phyloP scores from a whole-genome alignment of 2,113 vertebrate species.

The Anolis carolinensis region DNA sequence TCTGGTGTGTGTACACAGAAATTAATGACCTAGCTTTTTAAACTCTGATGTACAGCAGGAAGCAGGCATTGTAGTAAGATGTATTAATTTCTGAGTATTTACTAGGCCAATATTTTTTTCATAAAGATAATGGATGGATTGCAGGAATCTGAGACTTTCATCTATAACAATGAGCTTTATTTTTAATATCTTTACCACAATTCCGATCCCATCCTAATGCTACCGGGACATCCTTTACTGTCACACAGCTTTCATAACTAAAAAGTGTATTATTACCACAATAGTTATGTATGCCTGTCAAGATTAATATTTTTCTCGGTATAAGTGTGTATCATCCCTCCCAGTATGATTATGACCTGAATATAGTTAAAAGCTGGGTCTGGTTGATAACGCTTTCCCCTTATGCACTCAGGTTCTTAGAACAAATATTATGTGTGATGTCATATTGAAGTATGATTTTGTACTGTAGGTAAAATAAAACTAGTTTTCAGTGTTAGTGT shows the following conservation, averaged over 20 bases:
- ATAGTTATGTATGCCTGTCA: background rate
- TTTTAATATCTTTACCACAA: conserved; percentile 1
- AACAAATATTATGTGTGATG: background rate
- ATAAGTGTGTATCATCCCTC: background rate
- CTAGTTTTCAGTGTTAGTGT: background rate
- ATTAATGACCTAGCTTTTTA: background rate
- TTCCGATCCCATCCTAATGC: background rate
- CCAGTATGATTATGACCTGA: background rate
- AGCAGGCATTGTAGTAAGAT: background rate
- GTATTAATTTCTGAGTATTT: conserved; percentile 7
- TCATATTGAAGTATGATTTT: background rate
- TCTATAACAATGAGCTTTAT: conserved; percentile 5
- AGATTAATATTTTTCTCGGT: background rate
- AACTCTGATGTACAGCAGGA: background rate
- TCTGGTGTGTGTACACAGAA: too few relatives aligned
- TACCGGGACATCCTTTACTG: background rate
- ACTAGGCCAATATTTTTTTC: background rate
- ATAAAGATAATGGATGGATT: conserved; percentile 16
- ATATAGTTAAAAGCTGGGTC: background rate
- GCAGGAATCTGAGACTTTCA: background rate
- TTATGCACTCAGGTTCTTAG: background rate
- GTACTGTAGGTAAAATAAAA: background rate
- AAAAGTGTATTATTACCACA: background rate
- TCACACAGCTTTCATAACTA: background rate
- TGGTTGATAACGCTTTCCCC: background rate